Base-by-base conservation (phyloP, 2,797 vertebrate genomes). In the Brachymystax lenok region DNA sequence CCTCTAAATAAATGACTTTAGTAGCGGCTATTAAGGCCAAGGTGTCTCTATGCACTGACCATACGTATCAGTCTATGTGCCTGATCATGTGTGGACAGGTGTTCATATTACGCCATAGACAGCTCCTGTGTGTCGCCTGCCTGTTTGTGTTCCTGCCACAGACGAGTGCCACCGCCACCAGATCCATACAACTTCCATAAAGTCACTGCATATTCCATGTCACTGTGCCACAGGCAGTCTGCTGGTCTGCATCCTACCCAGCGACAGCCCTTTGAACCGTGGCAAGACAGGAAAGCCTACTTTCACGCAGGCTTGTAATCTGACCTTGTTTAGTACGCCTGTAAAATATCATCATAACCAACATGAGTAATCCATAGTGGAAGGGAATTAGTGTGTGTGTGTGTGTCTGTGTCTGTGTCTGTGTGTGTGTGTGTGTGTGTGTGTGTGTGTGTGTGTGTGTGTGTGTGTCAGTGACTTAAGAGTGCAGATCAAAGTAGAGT, bases 291-390 rank as follows among this genome's bases (percentile, higher is more conserved):
- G 19, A 67, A 4, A 56, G 52, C 77, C 71, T 90, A 91, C 84
- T 86, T 92, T 81, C 6, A 63, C 79, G 81, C 76, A 81, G 78
- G 87, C 87, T 83, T 85, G 87, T 86, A 88, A 92, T 92, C 87
- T 91, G 92, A 91, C 90, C 92, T 88, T 84, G 84, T 90, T 88
- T 76, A 24, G 68, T 79, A 71, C 46, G 82, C 74, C 85, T 71
- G 69, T 80, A 80, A 87, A 30, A 88, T 81, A 87, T 90, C 80
- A 86, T 90, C 80, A 84, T 82, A 89, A 89, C 81, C 73, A 77
- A 75, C 75, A 19, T 50, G 79, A 83, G 86, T 90, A 91, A 92
- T 90, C 88, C 80, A 17, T 74, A 70, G 61, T 64, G 67, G 85
- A 88, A 82, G 86, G 75, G 40, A n/a, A 59, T 21, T 12, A n/a